These are phyloP conservation scores for Chelonus formosanus DNA, from an alignment of 2,888 invertebrate species.

Conservation along the genomic window DNA sequence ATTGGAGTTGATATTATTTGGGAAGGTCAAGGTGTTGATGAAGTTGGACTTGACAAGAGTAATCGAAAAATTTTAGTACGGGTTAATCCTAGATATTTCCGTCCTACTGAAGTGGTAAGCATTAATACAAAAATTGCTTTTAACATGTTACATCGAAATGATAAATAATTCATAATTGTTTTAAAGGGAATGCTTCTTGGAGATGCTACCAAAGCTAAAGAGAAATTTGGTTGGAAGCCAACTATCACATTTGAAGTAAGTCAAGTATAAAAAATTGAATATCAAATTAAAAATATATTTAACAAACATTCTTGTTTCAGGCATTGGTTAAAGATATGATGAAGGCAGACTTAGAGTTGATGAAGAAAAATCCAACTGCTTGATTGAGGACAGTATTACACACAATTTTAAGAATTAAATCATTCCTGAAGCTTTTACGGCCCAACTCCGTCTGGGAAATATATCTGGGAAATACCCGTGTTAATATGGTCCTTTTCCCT, in stretches of 20 bases:
- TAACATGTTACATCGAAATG: too few species aligned
- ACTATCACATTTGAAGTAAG: conserved; percentile 77
- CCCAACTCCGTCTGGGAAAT: too few species aligned
- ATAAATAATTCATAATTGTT: not conserved
- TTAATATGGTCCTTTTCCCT: too few species aligned
- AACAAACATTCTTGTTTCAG: conserved; percentile 52
- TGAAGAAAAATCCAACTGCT: conserved; percentile 90
- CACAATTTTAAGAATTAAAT: not conserved
- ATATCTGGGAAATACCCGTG: too few species aligned
- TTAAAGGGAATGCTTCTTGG: conserved; percentile 85
- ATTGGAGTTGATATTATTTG: conserved; percentile 84
- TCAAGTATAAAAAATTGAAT: conserved; percentile 15
- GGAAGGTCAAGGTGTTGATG: conserved; percentile 85
- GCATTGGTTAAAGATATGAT: conserved; percentile 95
- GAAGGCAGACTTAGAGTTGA: conserved; percentile 86
- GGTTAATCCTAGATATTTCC: conserved; percentile 93
- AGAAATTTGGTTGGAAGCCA: conserved; percentile 87
- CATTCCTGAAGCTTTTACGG: not conserved
- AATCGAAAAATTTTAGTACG: conserved; percentile 81
- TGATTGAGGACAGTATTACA: conserved; percentile 63
- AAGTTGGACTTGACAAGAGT: conserved; percentile 78
- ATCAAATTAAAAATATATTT: conserved; percentile 10
- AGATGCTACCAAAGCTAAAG: conserved; percentile 91
- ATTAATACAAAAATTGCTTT: not conserved
- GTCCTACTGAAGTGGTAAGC: conserved; percentile 96